phyloP scores from a whole-genome alignment of 2,797 vertebrate species.

The Pteropus rufus region DNA sequence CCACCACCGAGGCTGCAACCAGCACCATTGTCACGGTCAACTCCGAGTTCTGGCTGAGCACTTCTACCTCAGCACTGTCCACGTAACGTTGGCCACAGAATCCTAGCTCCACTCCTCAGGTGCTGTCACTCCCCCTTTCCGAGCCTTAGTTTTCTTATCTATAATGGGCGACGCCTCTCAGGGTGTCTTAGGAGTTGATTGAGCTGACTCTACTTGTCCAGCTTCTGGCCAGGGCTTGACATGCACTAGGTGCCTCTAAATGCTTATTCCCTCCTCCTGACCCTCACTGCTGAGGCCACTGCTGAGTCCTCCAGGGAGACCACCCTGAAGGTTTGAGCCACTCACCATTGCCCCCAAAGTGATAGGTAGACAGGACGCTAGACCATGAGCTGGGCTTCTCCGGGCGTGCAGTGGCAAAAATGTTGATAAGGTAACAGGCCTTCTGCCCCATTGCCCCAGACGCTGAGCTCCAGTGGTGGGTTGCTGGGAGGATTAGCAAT shows the following conservation, averaged over 20 bases:
- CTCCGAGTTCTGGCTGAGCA: neutral
- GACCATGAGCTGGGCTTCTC: conserved; percentile 41
- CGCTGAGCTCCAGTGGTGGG: neutral
- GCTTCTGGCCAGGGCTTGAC: neutral
- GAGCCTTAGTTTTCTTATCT: neutral
- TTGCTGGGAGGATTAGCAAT: neutral
- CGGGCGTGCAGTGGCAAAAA: conserved; percentile 39
- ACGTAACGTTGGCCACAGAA: neutral
- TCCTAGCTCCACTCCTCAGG: too few species aligned
- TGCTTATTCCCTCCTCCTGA: neutral
- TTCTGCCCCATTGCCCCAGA: neutral
- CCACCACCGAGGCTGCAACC: conserved; percentile 11
- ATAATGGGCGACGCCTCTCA: neutral
- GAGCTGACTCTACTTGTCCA: accelerated
- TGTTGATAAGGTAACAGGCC: conserved; percentile 51
- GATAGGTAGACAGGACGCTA: conserved; percentile 57
- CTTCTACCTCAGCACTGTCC: accelerated
- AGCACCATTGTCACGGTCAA: accelerated
- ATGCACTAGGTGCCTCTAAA: neutral
- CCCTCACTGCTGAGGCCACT: too few species aligned
- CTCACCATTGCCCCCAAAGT: conserved; percentile 72
- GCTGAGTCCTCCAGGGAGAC: neutral
- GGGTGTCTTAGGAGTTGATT: too few species aligned
- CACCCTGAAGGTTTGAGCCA: accelerated
- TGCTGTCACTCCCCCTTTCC: neutral